These are phyloP conservation scores for Crocallis elinguaria DNA, from an alignment of 2,888 invertebrate genomes.

Conservation along the genomic window DNA sequence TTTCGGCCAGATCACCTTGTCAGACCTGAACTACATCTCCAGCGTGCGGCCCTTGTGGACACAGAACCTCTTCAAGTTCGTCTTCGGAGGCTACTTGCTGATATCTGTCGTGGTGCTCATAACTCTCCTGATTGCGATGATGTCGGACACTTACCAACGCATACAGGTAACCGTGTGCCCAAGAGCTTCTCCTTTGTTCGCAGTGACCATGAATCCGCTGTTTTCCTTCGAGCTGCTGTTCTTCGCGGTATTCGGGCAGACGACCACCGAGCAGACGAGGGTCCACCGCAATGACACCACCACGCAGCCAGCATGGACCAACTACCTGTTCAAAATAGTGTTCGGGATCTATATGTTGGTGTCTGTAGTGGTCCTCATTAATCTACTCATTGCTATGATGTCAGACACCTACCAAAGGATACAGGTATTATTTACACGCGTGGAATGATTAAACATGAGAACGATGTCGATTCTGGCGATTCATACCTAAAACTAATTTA, in stretches of 20 bases:
- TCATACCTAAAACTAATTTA: too few species aligned
- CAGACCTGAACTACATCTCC: slow-evolving; percentile 91
- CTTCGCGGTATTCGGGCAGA: slow-evolving; percentile 99
- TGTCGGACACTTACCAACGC: slow-evolving; percentile 99
- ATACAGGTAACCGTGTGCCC: slow-evolving; percentile 93
- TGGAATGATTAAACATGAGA: slow-evolving; percentile 34
- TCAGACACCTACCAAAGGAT: slow-evolving; percentile 99
- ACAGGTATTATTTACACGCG: slow-evolving; percentile 89
- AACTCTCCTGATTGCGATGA: slow-evolving; percentile 99
- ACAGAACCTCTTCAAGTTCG: slow-evolving; percentile 93
- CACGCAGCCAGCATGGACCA: slow-evolving; percentile 92
- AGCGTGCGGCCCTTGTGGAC: slow-evolving; percentile 91
- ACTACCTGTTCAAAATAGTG: slow-evolving; percentile 93
- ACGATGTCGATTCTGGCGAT: too few species aligned
- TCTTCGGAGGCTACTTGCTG: slow-evolving; percentile 99
- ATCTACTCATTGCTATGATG: slow-evolving; percentile 99
- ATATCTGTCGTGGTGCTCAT: slow-evolving; percentile 99
- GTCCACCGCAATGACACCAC: slow-evolving; percentile 87
- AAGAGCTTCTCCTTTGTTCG: slow-evolving; percentile 81
- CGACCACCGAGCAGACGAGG: slow-evolving; percentile 90
- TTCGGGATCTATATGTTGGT: slow-evolving; percentile 99
- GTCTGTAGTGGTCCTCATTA: slow-evolving; percentile 99
- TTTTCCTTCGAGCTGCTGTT: slow-evolving; percentile 98
- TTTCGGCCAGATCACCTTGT: slow-evolving; percentile 96
- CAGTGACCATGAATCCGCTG: slow-evolving; percentile 96